A percentile compares a stretch with the other conserved stretches of the same genome.
Evolutionary conservation across 1,140 invertebrate species (phyloP).

Genomic region (Zaprionus davidi): DNA sequence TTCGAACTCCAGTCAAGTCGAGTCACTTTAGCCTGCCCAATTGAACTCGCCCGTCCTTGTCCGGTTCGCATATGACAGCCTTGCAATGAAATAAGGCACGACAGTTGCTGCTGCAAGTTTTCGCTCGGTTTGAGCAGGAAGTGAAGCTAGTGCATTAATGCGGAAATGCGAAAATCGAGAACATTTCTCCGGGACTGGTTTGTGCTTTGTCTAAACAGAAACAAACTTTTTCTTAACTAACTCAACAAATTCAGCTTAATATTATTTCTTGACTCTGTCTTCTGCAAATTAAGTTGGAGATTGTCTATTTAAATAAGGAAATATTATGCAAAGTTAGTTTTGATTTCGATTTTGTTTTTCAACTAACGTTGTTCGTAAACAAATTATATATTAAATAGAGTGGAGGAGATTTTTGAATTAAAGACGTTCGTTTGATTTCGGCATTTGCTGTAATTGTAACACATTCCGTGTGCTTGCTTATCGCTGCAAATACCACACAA

Average conservation of each 20-base stretch:
- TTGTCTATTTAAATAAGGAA: background rate
- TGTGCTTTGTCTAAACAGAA: background rate
- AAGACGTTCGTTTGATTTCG: no score
- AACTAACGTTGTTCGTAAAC: background rate
- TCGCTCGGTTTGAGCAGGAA: background rate
- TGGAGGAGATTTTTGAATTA: no score
- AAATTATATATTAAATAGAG: no score
- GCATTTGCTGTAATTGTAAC: no score
- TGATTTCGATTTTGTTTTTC: background rate
- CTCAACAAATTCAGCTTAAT: background rate
- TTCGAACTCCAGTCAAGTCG: slow-evolving; percentile 15
- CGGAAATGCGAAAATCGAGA: slow-evolving; percentile 1
- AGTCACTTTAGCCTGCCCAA: slow-evolving; percentile 31
- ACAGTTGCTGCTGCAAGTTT: slow-evolving; percentile 28
- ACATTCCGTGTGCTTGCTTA: no score
- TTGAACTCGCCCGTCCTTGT: slow-evolving; percentile 37
- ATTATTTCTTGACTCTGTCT: background rate
- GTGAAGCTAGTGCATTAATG: slow-evolving; percentile 1
- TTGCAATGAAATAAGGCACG: slow-evolving; percentile 20
- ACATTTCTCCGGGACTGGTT: background rate
- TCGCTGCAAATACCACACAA: no score
- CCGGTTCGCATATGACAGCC: slow-evolving; percentile 21
- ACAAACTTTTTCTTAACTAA: background rate
- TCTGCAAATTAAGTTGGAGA: background rate
- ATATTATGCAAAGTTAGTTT: background rate